phyloP scores from a whole-genome alignment of 2,888 invertebrate species.

The Ischnura elegans region DNA sequence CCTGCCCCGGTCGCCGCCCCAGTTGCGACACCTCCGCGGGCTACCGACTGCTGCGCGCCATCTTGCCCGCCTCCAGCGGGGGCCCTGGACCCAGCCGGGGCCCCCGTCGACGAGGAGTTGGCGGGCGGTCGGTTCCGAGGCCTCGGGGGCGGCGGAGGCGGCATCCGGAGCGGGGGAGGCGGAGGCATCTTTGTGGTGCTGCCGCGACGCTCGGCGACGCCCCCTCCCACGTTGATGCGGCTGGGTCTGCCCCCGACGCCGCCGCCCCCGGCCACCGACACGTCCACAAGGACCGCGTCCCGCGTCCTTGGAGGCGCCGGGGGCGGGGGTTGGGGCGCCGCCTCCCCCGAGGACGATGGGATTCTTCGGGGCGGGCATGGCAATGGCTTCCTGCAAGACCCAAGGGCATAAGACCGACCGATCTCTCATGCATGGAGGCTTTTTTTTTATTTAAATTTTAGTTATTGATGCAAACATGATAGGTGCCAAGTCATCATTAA shows the following conservation, averaged over 20 bases:
- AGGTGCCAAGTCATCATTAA: too few relatives aligned
- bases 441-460: too few relatives aligned
- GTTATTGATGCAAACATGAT: too few relatives aligned
- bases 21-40: background rate
- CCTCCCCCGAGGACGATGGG: background rate
- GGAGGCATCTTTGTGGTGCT: conserved; percentile 73
- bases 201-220: conserved; percentile 70
- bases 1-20: background rate
- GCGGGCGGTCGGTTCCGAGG: conserved; percentile 75
- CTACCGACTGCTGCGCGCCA: background rate
- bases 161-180: conserved; percentile 78
- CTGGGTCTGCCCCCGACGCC: background rate
- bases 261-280: conserved; percentile 26
- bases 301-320: conserved; percentile 33
- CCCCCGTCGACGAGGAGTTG: conserved; percentile 77
- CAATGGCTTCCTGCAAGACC: conserved; percentile 33
- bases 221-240: background rate
- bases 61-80: background rate
- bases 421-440: too few relatives aligned
- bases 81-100: conserved; percentile 70
- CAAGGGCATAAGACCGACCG: too few relatives aligned
- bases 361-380: background rate
- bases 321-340: background rate
- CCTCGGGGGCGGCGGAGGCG: conserved; percentile 72
- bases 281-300: conserved; percentile 36